Base-by-base conservation (phyloP, 2,113 vertebrate genomes). In the Lophochroa leadbeateri region DNA sequence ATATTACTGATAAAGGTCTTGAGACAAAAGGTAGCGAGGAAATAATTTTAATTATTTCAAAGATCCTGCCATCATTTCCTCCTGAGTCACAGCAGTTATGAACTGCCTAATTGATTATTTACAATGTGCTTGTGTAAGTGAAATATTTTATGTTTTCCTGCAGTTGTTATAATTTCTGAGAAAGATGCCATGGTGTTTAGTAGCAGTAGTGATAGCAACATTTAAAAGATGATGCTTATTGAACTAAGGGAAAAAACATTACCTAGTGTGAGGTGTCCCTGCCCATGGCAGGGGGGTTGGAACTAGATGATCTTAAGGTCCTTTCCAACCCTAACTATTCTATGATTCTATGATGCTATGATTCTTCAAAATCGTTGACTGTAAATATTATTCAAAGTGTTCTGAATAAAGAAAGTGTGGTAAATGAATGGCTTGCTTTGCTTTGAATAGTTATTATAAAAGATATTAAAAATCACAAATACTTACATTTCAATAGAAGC, bases 111-210 rank as follows among this genome's bases (percentile, higher is more conserved):
- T 87, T 79, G 23, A 57, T 67, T 85, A 41, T 64, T 82, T 84
- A 44, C 24, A 65, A 2, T 7, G 12, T 72, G 24, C 50, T 94
- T 95, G 91, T 92, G 50, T 92, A 83, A 65, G 92, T 47, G 89
- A 92, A 94, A 82, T 88, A 60, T 85, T 92, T 94, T 80, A 83
- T 15, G 19, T 95, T 90, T 96, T 94, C 39, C 67, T 94, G 44
- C 64, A 84, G 70, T 94, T 97, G 69, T 89, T 97, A 50, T 15
- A 85, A 97, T 96, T 97, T 82, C 71, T 94, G 84, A 95, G 93
- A 93, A 76, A 57, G 60, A 65, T 92, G 70, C 53, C 15, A 4
- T 64, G 31, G 13, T 88, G 44, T 82, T 86, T 79, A 72, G 33
- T 13, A 89, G 85, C 71, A 83, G 7, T 44, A 88, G 58, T 69